Evolutionary conservation across 2,888 invertebrate genomes (phyloP).

Genomic region (Perithous albicinctus): DNA sequence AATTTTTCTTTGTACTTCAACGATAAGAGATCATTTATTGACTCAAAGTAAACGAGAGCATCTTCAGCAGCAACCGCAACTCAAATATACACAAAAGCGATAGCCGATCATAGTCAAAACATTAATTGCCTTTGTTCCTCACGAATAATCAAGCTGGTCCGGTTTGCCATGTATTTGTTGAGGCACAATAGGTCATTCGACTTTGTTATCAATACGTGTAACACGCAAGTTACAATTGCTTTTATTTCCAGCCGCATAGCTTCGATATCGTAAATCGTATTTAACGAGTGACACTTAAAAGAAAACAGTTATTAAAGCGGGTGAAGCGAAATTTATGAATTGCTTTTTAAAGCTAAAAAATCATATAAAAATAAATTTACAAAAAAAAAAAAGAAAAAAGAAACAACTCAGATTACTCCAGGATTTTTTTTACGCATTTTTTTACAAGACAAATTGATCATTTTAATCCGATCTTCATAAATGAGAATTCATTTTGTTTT

Average conservation of each 20-base stretch:
- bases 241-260: slow-evolving; percentile 19
- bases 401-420: not conserved
- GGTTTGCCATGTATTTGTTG: slow-evolving; percentile 23
- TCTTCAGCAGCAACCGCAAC: slow-evolving; percentile 11
- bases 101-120: slow-evolving; percentile 2
- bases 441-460: too few relatives aligned
- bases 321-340: too few relatives aligned
- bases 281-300: not conserved
- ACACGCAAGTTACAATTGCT: not conserved
- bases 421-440: slow-evolving; percentile 55
- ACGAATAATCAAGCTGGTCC: slow-evolving; percentile 51
- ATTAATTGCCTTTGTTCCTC: slow-evolving; percentile 34
- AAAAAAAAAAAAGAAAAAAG: slow-evolving; percentile 22
- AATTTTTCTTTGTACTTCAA: not conserved
- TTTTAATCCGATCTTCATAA: too few relatives aligned
- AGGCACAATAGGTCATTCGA: slow-evolving; percentile 37
- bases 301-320: not conserved
- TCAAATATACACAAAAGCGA: slow-evolving; percentile 6
- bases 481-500: too few relatives aligned
- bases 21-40: slow-evolving; percentile 38
- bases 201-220: slow-evolving; percentile 15
- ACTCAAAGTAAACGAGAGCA: slow-evolving; percentile 36
- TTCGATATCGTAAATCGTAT: not conserved
- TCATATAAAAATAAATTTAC: slow-evolving; percentile 2
- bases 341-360: too few relatives aligned